Evolutionary conservation across 1,140 invertebrate genomes (phyloP).

Genomic region (Zaprionus tsacasi): DNA sequence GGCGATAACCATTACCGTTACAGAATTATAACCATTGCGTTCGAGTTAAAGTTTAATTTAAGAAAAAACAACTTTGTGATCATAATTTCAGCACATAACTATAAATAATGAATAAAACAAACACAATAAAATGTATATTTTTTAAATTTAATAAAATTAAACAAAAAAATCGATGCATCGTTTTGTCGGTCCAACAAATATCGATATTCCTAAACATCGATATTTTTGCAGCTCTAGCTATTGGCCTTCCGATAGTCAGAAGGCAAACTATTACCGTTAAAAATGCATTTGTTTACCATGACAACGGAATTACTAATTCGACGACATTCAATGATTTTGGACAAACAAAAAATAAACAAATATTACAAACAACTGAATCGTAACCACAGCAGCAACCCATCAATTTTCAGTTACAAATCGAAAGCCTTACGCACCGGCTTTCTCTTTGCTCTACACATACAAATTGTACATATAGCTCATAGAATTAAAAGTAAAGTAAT

Average conservation of each 20-base stretch:
- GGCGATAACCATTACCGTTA: conserved; percentile 2
- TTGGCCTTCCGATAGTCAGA: background rate
- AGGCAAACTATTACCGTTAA: conserved; percentile 11
- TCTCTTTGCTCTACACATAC: conserved; percentile 5
- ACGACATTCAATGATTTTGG: conserved; percentile 7
- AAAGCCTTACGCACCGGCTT: conserved; percentile 61
- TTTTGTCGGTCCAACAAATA: too few relatives aligned
- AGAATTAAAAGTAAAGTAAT: conserved; percentile 22
- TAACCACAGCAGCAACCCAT: conserved; percentile 71
- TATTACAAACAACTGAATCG: conserved; percentile 63
- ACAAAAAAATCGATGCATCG: too few relatives aligned
- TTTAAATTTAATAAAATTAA: too few relatives aligned
- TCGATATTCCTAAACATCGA: too few relatives aligned
- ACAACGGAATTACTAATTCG: conserved; percentile 9
- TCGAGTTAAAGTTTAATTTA: background rate
- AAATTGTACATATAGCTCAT: conserved; percentile 16
- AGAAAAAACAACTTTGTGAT: background rate
- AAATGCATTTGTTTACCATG: conserved; percentile 14
- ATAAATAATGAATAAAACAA: too few relatives aligned
- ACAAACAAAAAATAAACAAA: conserved; percentile 55
- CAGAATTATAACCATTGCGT: background rate
- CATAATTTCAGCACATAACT: too few relatives aligned
- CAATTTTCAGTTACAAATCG: conserved; percentile 65
- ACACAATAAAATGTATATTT: too few relatives aligned
- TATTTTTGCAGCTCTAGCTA: too few relatives aligned